Conservation (phyloP, 1,140 invertebrate species). For the Diuraphis noxia region DNA sequence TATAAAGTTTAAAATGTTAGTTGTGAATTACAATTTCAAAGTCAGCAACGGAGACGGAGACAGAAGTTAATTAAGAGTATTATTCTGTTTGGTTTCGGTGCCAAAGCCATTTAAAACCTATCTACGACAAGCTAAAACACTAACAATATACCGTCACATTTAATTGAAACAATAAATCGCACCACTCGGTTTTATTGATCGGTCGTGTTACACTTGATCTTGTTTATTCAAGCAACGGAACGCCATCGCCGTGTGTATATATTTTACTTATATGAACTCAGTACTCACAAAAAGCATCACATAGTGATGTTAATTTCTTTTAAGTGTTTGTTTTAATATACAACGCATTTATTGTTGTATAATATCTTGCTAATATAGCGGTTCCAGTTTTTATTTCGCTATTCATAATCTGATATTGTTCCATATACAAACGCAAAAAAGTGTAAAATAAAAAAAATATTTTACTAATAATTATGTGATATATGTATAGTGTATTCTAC, state of each 20-base stretch:
- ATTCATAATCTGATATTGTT: not conserved
- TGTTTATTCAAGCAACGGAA: conserved; percentile 8
- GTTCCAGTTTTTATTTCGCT: not conserved
- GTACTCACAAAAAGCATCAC: not conserved
- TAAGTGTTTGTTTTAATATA: not conserved
- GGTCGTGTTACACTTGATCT: conserved; percentile 22
- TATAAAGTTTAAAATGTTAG: conserved; percentile 2
- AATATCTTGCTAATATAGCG: not conserved
- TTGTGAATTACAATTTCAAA: conserved; percentile 17
- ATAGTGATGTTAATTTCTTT: not conserved
- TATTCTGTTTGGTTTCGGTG: conserved; percentile 37
- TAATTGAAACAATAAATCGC: conserved; percentile 53
- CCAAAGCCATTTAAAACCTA: conserved; percentile 52
- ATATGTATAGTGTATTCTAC: too few species aligned
- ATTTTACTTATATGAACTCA: not conserved
- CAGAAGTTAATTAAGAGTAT: conserved; percentile 49
- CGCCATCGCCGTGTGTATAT: not conserved
- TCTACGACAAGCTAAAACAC: conserved; percentile 47
- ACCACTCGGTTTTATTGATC: conserved; percentile 30
- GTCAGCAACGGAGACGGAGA: not conserved
- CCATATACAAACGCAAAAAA: too few species aligned
- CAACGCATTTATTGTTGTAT: too few species aligned
- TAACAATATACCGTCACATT: conserved; percentile 47
- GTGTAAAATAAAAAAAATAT: not conserved
- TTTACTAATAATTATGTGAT: not conserved